Base-by-base conservation (phyloP, 2,888 invertebrate genomes). In the Lochmaea capreae region DNA sequence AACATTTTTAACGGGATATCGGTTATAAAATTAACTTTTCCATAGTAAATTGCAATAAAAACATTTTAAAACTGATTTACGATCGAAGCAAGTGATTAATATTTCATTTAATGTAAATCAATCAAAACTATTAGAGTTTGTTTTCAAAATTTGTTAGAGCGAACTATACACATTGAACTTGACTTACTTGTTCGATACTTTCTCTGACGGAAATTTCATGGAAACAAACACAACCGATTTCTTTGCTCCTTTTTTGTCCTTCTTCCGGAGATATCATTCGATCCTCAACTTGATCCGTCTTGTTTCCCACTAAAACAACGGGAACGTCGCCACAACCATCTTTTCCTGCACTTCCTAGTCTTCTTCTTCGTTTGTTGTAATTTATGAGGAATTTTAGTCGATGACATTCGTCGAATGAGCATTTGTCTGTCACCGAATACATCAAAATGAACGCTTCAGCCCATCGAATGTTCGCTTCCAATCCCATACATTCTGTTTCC, bases 361-460 rank as follows among this genome's bases (percentile, higher is more conserved):
- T 89, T 72, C 93, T 89, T 78, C 93, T 88, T 62, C 93, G 87
- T 84, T 94, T 94, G 85, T 93, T 94, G 86, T 94, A 94, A 85
- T 94, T 94, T 79, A 94, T 94, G 76, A 94, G 90, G 85, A 94
- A 95, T 87, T 94, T 94, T 71, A 95, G 89, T 0, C 94, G 91
- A 83, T 94, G 94, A 87, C 94, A 94, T 84, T 95, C 95, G 85
- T 95, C 95, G 85, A 96, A 96, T 72, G 95, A 95, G 84, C 95
- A 95, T 86, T 95, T 94, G 87, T 96, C 96, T 1, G 95, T 95
- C 49, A 96, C 94, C 0, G 95, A 95, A 85, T 96, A 96, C 89
- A 96, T 93, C 67, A 96, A 89, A 69, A 96, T 91, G 84, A 95
- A 95, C 18, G 94, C 95, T 85, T 96, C 96, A 1, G 96, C 96